Base-by-base conservation (phyloP, 2,113 vertebrate species). In the Boleophthalmus pectinirostris region DNA sequence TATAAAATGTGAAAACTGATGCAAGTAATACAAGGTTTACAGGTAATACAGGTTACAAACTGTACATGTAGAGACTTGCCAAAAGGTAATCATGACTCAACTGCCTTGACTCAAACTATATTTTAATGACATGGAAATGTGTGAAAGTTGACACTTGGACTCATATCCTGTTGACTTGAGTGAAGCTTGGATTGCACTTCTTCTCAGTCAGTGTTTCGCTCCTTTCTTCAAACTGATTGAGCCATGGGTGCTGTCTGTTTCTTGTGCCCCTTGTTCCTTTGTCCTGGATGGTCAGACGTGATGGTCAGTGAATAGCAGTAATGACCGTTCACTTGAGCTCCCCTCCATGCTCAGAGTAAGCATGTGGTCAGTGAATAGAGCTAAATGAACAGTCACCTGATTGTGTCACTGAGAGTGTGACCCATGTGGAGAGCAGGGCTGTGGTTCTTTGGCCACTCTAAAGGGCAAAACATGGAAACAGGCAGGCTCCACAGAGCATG, bases 381-480 rank as follows among this genome's bases (percentile, higher is more conserved):
- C 38, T 43, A 43, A 51, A 51, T 51, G 49, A 18, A 4, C 58
- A 24, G 12, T 12, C 11, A 12, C 54, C 54, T 24, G 54, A 57
- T 23, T 21, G 29, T 29, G 29, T 29, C 29, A 29, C 29, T 29
- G n/a, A 3, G 54, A 57, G n/a, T 57, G 9, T 23, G 21, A 23
- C 54, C 11, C 54, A 57, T 57, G 56, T 24, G 12, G 12, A 57
- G 56, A 57, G 56, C 21, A 24, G 14, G 7, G 2, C 7, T 16
- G 15, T 63, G 29, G 11, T 60, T 23, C 23, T 5, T 58, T 54
- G 46, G 53, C 53, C 53, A 1, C 56, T 57, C 1, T 51, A 74
- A 63, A 66, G 60, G 72, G 80, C 72, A 75, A 58, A 46, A 5
- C 66, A 72, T 78, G 25, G 21, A 75, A 67, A 75, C 68, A 73